Evolutionary conservation across 2,113 vertebrate species (phyloP).

Genomic region (Dunckerocampus dactyliophorus): DNA sequence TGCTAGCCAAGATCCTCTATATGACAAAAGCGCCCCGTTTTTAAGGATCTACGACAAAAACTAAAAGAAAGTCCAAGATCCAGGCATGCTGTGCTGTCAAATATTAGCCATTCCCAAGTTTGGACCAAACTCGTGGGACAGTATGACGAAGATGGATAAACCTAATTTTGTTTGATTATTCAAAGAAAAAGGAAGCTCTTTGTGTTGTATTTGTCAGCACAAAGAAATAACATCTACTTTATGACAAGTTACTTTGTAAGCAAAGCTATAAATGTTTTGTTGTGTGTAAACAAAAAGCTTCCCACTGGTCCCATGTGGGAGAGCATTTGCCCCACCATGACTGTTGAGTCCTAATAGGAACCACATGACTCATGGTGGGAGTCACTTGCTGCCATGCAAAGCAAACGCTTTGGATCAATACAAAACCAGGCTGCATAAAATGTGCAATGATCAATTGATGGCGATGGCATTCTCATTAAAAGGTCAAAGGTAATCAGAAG

Average conservation of each 20-base stretch:
- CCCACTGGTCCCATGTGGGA: not conserved
- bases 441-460: not conserved
- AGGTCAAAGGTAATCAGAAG: conserved; percentile 22
- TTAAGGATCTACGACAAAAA: too few relatives aligned
- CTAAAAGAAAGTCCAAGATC: too few relatives aligned
- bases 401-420: conserved; percentile 10
- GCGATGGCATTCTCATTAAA: conserved; percentile 1
- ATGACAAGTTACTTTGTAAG: not conserved
- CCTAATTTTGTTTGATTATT: too few relatives aligned
- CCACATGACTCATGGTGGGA: not conserved
- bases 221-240: not conserved
- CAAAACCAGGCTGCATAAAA: not conserved
- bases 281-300: not conserved
- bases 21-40: too few relatives aligned
- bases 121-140: too few relatives aligned
- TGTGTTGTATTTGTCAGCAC: not conserved
- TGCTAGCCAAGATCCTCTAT: too few relatives aligned
- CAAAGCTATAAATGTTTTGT: not conserved
- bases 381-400: not conserved
- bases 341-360: not conserved
- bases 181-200: too few relatives aligned
- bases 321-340: not conserved
- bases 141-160: too few relatives aligned
- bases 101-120: too few relatives aligned
- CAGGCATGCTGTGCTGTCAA: too few relatives aligned